These are phyloP conservation scores for Acanthurus leucopareius DNA, from an alignment of 2,797 vertebrate species.

Conservation along the genomic window DNA sequence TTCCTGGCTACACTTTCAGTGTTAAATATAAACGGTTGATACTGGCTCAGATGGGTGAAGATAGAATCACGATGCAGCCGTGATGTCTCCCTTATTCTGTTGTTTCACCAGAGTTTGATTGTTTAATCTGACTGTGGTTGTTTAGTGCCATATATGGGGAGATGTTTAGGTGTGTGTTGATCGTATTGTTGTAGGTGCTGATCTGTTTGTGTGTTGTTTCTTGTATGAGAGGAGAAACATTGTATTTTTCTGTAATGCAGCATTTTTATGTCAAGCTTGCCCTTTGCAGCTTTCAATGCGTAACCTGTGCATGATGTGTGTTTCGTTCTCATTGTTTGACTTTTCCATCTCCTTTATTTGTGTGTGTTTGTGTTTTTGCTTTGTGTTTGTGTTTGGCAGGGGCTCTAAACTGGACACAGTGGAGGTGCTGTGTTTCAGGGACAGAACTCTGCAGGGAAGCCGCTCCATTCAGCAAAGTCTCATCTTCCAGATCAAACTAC, in stretches of 20 bases:
- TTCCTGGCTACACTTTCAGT: slow-evolving; percentile 21
- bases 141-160: slow-evolving; percentile 51
- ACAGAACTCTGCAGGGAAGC: slow-evolving; percentile 93
- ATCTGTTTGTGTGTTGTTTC: background rate
- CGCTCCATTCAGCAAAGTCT: slow-evolving; percentile 93
- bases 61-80: slow-evolving; percentile 27
- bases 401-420: slow-evolving; percentile 85
- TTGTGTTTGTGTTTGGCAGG: slow-evolving; percentile 80
- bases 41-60: slow-evolving; percentile 34
- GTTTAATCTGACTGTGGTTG: slow-evolving; percentile 22
- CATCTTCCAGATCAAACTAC: slow-evolving; percentile 92
- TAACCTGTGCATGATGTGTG: background rate
- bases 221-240: background rate
- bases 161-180: slow-evolving; percentile 18
- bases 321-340: background rate
- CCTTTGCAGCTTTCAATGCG: background rate
- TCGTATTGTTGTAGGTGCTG: background rate
- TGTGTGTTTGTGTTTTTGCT: slow-evolving; percentile 1
- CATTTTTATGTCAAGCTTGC: background rate
- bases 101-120: slow-evolving; percentile 27
- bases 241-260: background rate
- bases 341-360: slow-evolving; percentile 3
- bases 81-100: slow-evolving; percentile 36
- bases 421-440: slow-evolving; percentile 95
- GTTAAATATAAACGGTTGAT: slow-evolving; percentile 59